phyloP scores from a whole-genome alignment of 2,113 vertebrate genomes.

The Sebastes schlegelii region DNA sequence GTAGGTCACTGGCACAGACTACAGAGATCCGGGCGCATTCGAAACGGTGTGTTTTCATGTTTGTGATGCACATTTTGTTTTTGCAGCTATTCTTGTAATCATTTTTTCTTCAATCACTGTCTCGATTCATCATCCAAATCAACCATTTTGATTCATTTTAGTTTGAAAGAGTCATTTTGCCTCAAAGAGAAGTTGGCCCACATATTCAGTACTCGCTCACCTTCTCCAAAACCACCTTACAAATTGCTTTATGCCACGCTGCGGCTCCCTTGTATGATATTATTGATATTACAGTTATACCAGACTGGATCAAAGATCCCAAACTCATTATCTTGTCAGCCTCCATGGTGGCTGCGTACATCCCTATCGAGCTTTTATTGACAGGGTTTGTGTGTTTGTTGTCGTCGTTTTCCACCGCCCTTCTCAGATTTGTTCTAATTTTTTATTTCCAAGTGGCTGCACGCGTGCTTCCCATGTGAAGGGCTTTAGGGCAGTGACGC shows the following conservation, averaged over 20 bases:
- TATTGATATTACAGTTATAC: conserved; percentile 46
- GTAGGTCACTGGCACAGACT: conserved; percentile 83
- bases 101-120: conserved; percentile 7
- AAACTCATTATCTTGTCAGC: conserved; percentile 56
- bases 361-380: conserved; percentile 59
- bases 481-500: conserved; percentile 75
- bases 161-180: not conserved
- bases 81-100: conserved; percentile 16
- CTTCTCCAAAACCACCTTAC: not conserved
- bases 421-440: conserved; percentile 74
- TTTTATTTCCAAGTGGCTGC: conserved; percentile 72
- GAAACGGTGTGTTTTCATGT: conserved; percentile 43
- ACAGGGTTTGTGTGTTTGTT: conserved; percentile 54
- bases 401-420: conserved; percentile 57
- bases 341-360: conserved; percentile 34
- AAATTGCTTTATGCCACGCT: conserved; percentile 1
- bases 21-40: conserved; percentile 49
- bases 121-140: not conserved
- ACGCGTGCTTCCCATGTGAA: conserved; percentile 76
- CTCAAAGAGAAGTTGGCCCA: not conserved
- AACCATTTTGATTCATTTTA: not conserved
- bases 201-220: not conserved
- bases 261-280: conserved; percentile 24
- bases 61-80: conserved; percentile 36
- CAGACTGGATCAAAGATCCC: conserved; percentile 40